Conservation (phyloP, 2,888 invertebrate genomes). For the Ganaspis brasiliensis region DNA sequence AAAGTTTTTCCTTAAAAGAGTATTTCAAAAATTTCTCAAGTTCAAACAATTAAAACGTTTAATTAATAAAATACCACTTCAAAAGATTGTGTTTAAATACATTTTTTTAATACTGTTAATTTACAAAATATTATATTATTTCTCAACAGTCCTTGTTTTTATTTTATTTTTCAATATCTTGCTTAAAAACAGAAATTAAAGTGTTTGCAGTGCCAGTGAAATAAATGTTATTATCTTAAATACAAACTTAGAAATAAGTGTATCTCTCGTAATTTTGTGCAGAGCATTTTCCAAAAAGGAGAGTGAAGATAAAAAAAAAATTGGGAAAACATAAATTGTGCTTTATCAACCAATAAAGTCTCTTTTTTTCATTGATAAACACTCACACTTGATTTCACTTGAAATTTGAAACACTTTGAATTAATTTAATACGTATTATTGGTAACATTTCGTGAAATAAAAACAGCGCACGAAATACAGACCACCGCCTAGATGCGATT, state of each 20-base stretch:
- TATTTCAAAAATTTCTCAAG: too few relatives aligned
- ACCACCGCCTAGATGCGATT: slow-evolving; percentile 60
- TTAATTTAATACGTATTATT: background rate
- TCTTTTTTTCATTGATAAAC: background rate
- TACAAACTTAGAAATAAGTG: background rate
- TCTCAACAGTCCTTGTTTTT: too few relatives aligned
- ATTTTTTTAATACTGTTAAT: too few relatives aligned
- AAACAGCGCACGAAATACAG: slow-evolving; percentile 44
- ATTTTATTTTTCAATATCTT: too few relatives aligned
- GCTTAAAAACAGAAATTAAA: too few relatives aligned
- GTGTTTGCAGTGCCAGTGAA: too few relatives aligned
- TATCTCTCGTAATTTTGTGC: slow-evolving; percentile 19
- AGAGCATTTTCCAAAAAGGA: background rate
- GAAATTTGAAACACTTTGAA: background rate
- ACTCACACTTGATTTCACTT: slow-evolving; percentile 33
- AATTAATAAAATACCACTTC: too few relatives aligned
- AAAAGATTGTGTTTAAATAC: too few relatives aligned
- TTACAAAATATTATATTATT: too few relatives aligned
- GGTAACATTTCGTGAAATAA: background rate
- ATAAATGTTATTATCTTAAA: too few relatives aligned
- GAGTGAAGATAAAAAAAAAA: background rate
- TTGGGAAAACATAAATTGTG: background rate
- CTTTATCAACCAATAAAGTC: background rate
- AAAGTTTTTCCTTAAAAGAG: too few relatives aligned
- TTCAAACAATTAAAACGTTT: too few relatives aligned